Evolutionary conservation across 2,113 vertebrate species (phyloP).

Genomic region (Xiphophorus maculatus): DNA sequence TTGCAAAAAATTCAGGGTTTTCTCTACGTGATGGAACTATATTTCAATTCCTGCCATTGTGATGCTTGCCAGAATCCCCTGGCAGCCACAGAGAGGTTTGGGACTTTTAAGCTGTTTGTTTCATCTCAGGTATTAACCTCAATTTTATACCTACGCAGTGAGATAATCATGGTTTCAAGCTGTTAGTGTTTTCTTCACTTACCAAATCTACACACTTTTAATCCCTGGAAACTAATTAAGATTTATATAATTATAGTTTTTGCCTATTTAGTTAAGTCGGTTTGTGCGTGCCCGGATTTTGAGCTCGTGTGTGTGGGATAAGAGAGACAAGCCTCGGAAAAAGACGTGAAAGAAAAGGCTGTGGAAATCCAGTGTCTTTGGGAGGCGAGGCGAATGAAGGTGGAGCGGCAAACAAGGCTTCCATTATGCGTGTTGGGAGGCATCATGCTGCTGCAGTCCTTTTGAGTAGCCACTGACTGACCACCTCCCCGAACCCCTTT

Average conservation of each 20-base stretch:
- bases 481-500: slow-evolving; percentile 53
- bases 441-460: slow-evolving; percentile 53
- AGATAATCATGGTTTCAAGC: slow-evolving; percentile 77
- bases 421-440: slow-evolving; percentile 63
- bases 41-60: slow-evolving; percentile 66
- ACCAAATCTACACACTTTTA: slow-evolving; percentile 78
- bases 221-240: slow-evolving; percentile 82
- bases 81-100: slow-evolving; percentile 67
- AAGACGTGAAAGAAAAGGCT: slow-evolving; percentile 36
- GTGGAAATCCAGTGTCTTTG: slow-evolving; percentile 33
- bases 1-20: slow-evolving; percentile 61
- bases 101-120: slow-evolving; percentile 79
- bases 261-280: slow-evolving; percentile 57
- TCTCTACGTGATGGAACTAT: slow-evolving; percentile 57
- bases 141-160: slow-evolving; percentile 79
- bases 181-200: slow-evolving; percentile 73
- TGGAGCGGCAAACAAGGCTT: slow-evolving; percentile 60
- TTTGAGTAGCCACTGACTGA: slow-evolving; percentile 66
- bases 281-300: slow-evolving; percentile 32
- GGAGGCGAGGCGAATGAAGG: slow-evolving; percentile 43
- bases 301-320: slow-evolving; percentile 11
- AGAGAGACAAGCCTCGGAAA: slow-evolving; percentile 15
- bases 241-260: slow-evolving; percentile 78
- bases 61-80: slow-evolving; percentile 71
- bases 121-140: slow-evolving; percentile 81